Evolutionary conservation across 2,797 vertebrate species (phyloP).

Genomic region (Schizopygopsis pylzovi): DNA sequence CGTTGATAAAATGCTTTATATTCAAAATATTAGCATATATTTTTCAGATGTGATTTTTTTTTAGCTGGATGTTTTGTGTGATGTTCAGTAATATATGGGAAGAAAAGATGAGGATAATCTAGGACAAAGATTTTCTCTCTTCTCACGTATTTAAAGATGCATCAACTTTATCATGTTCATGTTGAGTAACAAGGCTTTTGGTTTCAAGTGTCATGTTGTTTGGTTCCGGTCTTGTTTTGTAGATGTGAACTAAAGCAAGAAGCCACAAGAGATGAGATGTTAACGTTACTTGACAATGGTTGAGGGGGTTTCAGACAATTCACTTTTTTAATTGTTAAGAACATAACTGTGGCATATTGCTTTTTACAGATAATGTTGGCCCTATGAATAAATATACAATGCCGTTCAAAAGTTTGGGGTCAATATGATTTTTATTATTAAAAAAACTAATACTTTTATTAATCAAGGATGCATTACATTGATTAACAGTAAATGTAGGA

Average conservation of each 20-base stretch:
- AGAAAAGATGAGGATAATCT: neutral
- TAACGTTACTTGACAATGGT: neutral
- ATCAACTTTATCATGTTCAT: neutral
- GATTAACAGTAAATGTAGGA: neutral
- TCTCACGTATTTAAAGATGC: neutral
- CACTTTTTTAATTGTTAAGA: no score
- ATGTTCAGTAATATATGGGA: neutral
- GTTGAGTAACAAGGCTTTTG: neutral
- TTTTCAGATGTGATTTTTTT: neutral
- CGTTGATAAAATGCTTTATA: neutral
- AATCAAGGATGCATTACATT: neutral
- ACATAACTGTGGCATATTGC: neutral
- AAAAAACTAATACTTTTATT: neutral
- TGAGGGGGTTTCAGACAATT: neutral
- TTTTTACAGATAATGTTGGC: neutral
- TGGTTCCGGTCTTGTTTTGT: neutral
- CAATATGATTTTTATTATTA: no score
- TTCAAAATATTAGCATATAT: neutral
- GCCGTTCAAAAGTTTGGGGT: neutral
- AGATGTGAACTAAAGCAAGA: neutral
- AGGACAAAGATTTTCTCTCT: neutral
- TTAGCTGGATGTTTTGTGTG: neutral
- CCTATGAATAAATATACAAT: neutral
- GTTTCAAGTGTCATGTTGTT: neutral
- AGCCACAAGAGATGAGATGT: neutral